Conservation (phyloP, 1,140 invertebrate genomes). For the Ganaspis sp. region DNA sequence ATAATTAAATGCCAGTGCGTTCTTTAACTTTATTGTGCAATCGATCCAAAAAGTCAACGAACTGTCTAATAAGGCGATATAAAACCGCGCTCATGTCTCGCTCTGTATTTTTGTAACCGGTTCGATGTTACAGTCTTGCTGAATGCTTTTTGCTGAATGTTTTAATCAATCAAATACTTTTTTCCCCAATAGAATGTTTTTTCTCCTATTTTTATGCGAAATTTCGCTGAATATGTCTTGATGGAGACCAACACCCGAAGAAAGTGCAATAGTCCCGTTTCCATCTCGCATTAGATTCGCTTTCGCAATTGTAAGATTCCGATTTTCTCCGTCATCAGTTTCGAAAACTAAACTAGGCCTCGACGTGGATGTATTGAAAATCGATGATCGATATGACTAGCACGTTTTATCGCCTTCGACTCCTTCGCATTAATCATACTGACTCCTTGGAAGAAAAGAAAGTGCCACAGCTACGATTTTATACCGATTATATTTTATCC, state of each 20-base stretch:
- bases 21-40: conserved; percentile 25
- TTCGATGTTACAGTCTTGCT: background rate
- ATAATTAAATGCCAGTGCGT: conserved; percentile 30
- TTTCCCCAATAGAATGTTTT: background rate
- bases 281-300: conserved; percentile 60
- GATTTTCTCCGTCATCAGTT: conserved; percentile 63
- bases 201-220: background rate
- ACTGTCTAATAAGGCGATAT: conserved; percentile 17
- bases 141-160: background rate
- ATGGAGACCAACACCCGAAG: conserved; percentile 27
- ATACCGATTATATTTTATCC: background rate
- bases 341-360: conserved; percentile 51
- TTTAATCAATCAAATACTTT: no score
- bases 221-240: background rate
- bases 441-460: conserved; percentile 47
- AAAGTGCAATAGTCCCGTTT: conserved; percentile 39
- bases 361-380: conserved; percentile 53
- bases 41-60: conserved; percentile 26
- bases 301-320: conserved; percentile 65
- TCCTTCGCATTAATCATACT: conserved; percentile 44
- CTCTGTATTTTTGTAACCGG: background rate
- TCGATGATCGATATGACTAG: conserved; percentile 54
- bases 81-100: background rate
- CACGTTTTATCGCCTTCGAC: conserved; percentile 43
- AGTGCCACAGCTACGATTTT: conserved; percentile 12